Percentiles rank a stretch among this genome's conserved stretches.
Conservation (phyloP, 2,888 invertebrate species). For the Anthrax anthrax region DNA sequence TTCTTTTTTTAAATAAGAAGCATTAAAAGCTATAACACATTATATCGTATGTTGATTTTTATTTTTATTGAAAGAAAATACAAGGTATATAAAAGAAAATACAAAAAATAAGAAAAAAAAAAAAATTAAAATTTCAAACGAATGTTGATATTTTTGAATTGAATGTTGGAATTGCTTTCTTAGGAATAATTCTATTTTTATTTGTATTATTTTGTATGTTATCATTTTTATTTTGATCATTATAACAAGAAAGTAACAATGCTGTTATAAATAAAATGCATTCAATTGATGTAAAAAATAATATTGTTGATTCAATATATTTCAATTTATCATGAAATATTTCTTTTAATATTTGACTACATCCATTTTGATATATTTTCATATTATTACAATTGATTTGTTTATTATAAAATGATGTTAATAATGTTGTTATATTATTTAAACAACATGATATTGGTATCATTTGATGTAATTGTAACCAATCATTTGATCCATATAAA, state of each 20-base stretch:
- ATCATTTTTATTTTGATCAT: no score
- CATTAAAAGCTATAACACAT: no score
- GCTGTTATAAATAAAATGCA: neutral
- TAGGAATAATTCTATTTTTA: no score
- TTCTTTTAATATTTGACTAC: neutral
- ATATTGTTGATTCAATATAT: neutral
- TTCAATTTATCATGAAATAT: neutral
- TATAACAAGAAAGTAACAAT: neutral
- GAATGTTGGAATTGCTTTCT: no score
- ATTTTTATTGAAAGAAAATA: no score
- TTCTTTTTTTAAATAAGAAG: no score
- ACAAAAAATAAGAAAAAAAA: no score
- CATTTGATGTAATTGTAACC: neutral
- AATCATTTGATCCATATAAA: conserved; percentile 1
- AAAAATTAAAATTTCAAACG: no score
- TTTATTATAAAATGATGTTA: neutral
- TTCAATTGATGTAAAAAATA: neutral
- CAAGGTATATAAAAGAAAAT: no score
- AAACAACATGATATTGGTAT: conserved; percentile 6
- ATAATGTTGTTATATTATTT: neutral
- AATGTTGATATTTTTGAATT: no score
- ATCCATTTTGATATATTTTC: neutral
- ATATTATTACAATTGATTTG: neutral
- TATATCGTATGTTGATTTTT: no score
- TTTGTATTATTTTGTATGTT: no score